Conservation (phyloP, 2,113 vertebrate species). For the Syngnathus scovelli region DNA sequence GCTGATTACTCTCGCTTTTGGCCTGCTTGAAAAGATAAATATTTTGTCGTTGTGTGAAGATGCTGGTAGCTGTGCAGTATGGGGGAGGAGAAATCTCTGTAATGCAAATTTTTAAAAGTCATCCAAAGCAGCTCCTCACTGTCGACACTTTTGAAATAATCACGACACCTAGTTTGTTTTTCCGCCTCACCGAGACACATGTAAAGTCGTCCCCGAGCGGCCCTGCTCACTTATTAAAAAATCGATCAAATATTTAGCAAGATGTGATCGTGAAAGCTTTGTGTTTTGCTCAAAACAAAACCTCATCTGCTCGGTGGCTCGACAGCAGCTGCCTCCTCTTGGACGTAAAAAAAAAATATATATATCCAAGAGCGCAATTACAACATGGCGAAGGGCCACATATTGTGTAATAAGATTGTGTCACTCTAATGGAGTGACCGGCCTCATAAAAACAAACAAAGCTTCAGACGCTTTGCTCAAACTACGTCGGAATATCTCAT, state of each 20-base stretch:
- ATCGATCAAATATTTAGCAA: constrained; percentile 57
- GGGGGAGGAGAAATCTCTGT: constrained; percentile 7
- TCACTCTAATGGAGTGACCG: no score
- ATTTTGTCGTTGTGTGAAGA: constrained; percentile 17
- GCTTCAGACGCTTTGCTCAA: no score
- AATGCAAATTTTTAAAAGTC: not conserved
- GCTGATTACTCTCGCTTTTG: not conserved
- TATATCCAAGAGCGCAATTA: not conserved
- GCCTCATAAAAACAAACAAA: no score
- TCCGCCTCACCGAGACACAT: not conserved
- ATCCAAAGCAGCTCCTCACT: not conserved
- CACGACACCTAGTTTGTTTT: constrained; percentile 3
- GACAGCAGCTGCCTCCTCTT: not conserved
- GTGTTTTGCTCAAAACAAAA: no score
- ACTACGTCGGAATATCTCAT: no score
- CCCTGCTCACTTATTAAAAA: constrained; percentile 52
- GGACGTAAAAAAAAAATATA: not conserved
- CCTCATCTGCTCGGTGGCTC: not conserved
- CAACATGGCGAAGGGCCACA: no score
- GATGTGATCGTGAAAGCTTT: constrained; percentile 10
- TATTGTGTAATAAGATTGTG: no score
- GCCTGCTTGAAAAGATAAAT: not conserved
- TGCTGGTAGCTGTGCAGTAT: not conserved
- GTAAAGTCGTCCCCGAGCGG: constrained; percentile 22
- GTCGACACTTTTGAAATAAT: constrained; percentile 15